Base-by-base conservation (phyloP, 2,888 invertebrate species). In the Drosophila flavopinicola region DNA sequence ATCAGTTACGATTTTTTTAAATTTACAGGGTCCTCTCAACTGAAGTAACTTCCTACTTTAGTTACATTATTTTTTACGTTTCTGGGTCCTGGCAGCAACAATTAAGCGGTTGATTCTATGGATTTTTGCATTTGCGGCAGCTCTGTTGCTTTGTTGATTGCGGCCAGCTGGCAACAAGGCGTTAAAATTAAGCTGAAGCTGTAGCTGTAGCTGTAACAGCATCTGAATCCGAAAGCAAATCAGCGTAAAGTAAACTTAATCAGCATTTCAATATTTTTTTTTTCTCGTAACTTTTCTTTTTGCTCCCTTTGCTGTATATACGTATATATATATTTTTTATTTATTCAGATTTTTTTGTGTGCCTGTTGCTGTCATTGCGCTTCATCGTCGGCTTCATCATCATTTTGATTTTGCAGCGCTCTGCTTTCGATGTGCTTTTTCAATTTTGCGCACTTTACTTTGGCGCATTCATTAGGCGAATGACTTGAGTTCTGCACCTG, bases 331-430 rank as follows among this genome's bases (percentile, higher is more conserved):
- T 47, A 33, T 33, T 52, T 67, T 70, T 87, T 80, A 87, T 80
- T 87, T 82, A 87, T 80, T 87, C 87, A 85, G 83, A 74, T 67
- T 79, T 84, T 82, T n/a, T n/a, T n/a, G n/a, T n/a, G 51, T 67
- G 82, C 79, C 85, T 80, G 82, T 74, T 87, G 87, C 87, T 87
- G 83, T 67, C 78, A 67, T 58, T 83, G 85, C 60, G 66, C 56
- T 66, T 74, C 75, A 42, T 57, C 41, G 75, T 66, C 66, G 66
- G n/a, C n/a, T n/a, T n/a, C n/a, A n/a, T n/a, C n/a, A n/a, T n/a
- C n/a, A n/a, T n/a, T n/a, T n/a, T 72, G 52, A 71, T 68, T 57
- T 56, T 52, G 32, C 51, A 33, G 48, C 42, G 25, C 38, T 45
- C 37, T 41, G 37, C 27, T 15, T 29, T 17, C 42, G 49, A 35